Evolutionary conservation across 2,797 vertebrate species (phyloP).

Genomic region (Loriculus beryllinus): DNA sequence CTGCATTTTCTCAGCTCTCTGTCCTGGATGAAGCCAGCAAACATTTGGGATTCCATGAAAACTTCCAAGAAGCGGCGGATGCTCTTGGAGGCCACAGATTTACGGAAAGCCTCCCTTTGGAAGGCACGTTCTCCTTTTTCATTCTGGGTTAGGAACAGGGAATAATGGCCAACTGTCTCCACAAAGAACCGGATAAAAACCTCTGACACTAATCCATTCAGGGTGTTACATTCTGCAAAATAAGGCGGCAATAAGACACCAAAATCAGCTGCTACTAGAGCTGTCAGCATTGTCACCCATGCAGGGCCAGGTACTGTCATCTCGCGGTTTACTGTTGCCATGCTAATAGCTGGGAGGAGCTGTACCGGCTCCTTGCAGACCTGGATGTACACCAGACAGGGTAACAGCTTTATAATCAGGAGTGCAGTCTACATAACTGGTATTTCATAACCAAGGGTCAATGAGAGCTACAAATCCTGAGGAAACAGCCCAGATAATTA

Average conservation of each 20-base stretch:
- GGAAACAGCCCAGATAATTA: background rate
- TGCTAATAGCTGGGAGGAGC: background rate
- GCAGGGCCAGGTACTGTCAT: background rate
- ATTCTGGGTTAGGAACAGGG: conserved; percentile 92
- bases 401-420: background rate
- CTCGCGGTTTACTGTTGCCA: background rate
- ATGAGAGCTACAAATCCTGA: background rate
- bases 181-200: conserved; percentile 98
- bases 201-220: conserved; percentile 96
- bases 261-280: conserved; percentile 4
- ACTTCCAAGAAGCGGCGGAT: conserved; percentile 97
- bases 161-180: conserved; percentile 98
- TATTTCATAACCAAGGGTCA: background rate
- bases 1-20: conserved; percentile 93
- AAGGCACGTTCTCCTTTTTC: conserved; percentile 91
- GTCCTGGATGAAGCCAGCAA: conserved; percentile 98
- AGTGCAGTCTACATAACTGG: background rate
- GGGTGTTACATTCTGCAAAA: conserved; percentile 89
- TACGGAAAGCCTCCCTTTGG: conserved; percentile 95
- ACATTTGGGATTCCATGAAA: conserved; percentile 99
- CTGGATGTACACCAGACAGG: background rate
- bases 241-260: conserved; percentile 52
- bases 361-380: background rate
- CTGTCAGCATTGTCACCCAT: background rate
- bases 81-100: conserved; percentile 97